These are phyloP conservation scores for Odontamblyopus lacepedii DNA, from an alignment of 2,797 vertebrate genomes.

Conservation along the genomic window DNA sequence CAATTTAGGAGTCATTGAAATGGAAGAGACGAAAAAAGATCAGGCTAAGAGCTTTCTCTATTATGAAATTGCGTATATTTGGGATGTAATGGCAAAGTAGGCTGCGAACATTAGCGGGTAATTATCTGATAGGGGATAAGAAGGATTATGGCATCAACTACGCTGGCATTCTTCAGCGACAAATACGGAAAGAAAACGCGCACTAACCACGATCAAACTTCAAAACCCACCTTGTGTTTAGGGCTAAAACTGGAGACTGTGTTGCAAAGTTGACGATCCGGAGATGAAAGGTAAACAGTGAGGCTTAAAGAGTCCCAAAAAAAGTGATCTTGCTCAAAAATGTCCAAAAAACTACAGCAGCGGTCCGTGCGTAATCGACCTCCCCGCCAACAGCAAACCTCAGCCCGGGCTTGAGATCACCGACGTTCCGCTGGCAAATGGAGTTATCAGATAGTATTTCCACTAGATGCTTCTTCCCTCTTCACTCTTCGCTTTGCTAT, in stretches of 20 bases:
- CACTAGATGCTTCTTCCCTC: slow-evolving; percentile 62
- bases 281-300: slow-evolving; percentile 31
- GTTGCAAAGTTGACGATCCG: slow-evolving; percentile 52
- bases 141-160: slow-evolving; percentile 13
- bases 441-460: slow-evolving; percentile 86
- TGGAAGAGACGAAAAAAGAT: slow-evolving; percentile 73
- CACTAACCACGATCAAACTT: slow-evolving; percentile 9
- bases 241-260: slow-evolving; percentile 51
- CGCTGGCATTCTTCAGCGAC: slow-evolving; percentile 10
- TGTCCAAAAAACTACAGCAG: slow-evolving; percentile 11
- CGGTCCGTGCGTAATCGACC: slow-evolving; percentile 42
- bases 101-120: slow-evolving; percentile 18
- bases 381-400: slow-evolving; percentile 47
- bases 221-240: slow-evolving; percentile 12
- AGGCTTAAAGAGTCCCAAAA: slow-evolving; percentile 33
- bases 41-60: slow-evolving; percentile 74
- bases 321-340: slow-evolving; percentile 1
- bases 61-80: slow-evolving; percentile 7
- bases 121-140: slow-evolving; percentile 12
- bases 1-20: slow-evolving; percentile 89
- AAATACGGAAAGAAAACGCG: background rate
- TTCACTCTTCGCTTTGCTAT: slow-evolving; percentile 13
- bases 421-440: slow-evolving; percentile 67
- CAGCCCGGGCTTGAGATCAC: slow-evolving; percentile 34
- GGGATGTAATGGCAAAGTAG: slow-evolving; percentile 28